phyloP scores from a whole-genome alignment of 2,113 vertebrate genomes.

The Mormoops blainvillei region DNA sequence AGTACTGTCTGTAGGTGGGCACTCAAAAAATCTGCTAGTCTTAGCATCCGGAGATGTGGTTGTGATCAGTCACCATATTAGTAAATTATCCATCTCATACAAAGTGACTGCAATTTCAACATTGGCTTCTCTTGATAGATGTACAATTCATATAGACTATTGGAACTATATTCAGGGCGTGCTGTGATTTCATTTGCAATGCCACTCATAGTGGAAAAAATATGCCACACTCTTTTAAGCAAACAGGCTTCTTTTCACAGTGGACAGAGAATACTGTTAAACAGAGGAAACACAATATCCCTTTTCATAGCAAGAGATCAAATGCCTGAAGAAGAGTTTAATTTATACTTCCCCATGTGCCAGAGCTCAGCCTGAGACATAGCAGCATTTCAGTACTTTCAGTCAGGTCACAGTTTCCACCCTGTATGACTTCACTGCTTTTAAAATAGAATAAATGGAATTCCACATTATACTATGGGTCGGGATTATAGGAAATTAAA shows the following conservation, averaged over 20 bases:
- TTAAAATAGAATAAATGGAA: constrained; percentile 84
- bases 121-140: constrained; percentile 65
- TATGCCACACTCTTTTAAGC: constrained; percentile 74
- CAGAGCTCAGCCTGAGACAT: constrained; percentile 80
- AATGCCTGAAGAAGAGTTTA: constrained; percentile 84
- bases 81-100: constrained; percentile 33
- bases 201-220: constrained; percentile 75
- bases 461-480: constrained; percentile 77
- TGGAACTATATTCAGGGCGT: constrained; percentile 43
- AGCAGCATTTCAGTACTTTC: constrained; percentile 76
- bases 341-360: constrained; percentile 79
- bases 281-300: constrained; percentile 82
- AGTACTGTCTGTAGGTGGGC: constrained; percentile 14
- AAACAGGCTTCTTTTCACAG: constrained; percentile 82
- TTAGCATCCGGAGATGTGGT: neutral
- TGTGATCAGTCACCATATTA: constrained; percentile 44
- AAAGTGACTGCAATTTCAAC: constrained; percentile 52
- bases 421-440: constrained; percentile 80
- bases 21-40: neutral
- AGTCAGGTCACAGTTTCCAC: constrained; percentile 83
- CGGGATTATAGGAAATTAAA: constrained; percentile 81
- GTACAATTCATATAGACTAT: constrained; percentile 61
- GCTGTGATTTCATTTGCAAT: constrained; percentile 76
- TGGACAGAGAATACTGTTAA: constrained; percentile 79
- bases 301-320: constrained; percentile 83